Conservation (phyloP, 2,888 invertebrate genomes). For the Phortica magna region DNA sequence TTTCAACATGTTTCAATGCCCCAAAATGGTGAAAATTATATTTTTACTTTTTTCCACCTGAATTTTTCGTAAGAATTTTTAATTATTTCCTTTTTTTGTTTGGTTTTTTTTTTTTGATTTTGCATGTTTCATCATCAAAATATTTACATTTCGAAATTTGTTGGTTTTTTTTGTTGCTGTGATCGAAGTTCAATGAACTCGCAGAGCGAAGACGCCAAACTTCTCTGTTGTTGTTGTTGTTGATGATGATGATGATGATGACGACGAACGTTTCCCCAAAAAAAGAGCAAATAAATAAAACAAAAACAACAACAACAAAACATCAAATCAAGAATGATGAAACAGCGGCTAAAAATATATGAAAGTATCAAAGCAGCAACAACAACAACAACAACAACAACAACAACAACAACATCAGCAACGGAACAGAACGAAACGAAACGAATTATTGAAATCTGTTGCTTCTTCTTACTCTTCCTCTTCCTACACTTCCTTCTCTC, state of each 20-base stretch:
- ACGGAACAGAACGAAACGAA: background rate
- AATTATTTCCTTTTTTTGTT: background rate
- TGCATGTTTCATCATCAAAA: conserved; percentile 10
- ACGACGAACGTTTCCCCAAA: background rate
- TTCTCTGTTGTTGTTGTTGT: background rate
- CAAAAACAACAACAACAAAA: background rate
- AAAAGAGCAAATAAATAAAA: too few relatives aligned
- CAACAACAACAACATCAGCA: background rate
- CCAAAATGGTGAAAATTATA: background rate
- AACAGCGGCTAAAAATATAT: conserved; percentile 7
- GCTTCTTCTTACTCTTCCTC: background rate
- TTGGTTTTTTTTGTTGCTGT: background rate
- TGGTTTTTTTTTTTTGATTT: background rate
- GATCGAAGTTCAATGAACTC: background rate
- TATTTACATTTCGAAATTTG: conserved; percentile 11
- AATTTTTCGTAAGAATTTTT: too few relatives aligned
- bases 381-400: background rate
- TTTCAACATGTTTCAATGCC: background rate
- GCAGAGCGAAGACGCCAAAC: background rate
- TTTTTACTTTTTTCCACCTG: background rate
- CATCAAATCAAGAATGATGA: background rate
- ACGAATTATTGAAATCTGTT: background rate
- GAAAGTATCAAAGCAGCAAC: background rate
- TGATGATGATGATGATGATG: background rate
- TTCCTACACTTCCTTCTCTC: background rate